Percentiles rank a stretch among this genome's conserved stretches.
Evolutionary conservation across 2,888 invertebrate genomes (phyloP).

Genomic region (Saturnia japonica): DNA sequence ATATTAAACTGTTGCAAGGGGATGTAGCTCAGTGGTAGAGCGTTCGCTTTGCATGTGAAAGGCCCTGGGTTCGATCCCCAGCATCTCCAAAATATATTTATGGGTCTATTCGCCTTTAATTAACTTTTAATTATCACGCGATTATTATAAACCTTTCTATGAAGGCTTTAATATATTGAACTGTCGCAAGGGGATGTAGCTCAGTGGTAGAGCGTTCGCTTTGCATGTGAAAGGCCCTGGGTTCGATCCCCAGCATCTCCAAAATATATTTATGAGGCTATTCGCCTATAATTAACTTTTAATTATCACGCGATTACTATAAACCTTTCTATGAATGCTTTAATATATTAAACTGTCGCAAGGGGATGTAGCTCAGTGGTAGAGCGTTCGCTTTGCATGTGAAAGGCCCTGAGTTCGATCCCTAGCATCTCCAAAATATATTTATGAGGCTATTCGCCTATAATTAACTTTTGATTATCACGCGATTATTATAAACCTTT

Average conservation of each 20-base stretch:
- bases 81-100: not conserved
- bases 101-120: not conserved
- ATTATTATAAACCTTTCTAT: not conserved
- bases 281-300: not conserved
- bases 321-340: not conserved
- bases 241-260: constrained; percentile 84
- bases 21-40: constrained; percentile 83
- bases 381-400: constrained; percentile 99
- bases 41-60: constrained; percentile 44
- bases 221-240: constrained; percentile 99
- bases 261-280: not conserved
- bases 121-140: not conserved
- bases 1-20: constrained; percentile 48
- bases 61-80: not conserved
- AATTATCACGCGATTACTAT: not conserved
- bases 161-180: not conserved
- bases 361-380: constrained; percentile 98
- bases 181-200: constrained; percentile 88
- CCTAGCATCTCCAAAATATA: constrained; percentile 91
- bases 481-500: too few relatives aligned
- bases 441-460: not conserved
- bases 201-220: constrained; percentile 99
- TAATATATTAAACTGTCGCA: not conserved
- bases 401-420: constrained; percentile 99
- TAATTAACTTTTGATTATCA: not conserved